These are phyloP conservation scores for Eupristina koningsbergeri DNA, from an alignment of 1,140 invertebrate genomes.

Conservation along the genomic window DNA sequence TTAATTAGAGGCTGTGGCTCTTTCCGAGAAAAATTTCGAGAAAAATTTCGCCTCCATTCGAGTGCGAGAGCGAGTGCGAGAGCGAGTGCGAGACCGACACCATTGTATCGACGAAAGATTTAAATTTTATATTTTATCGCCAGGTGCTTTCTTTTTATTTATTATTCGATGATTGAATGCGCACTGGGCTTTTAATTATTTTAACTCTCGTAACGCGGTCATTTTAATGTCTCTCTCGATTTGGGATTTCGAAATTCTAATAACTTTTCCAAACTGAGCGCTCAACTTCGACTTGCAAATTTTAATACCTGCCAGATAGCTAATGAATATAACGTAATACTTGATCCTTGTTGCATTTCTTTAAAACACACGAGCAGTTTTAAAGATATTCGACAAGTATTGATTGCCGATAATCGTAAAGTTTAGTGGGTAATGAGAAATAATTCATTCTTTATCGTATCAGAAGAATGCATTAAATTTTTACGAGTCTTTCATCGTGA, in stretches of 20 bases:
- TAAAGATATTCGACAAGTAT: not conserved
- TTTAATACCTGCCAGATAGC: not conserved
- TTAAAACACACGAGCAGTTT: not conserved
- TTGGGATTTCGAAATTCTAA: not conserved
- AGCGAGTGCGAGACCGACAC: no score
- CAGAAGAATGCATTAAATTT: not conserved
- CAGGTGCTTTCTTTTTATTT: no score
- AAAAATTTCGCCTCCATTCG: not conserved
- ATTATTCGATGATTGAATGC: no score
- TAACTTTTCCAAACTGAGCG: no score
- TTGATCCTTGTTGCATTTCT: not conserved
- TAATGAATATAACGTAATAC: not conserved
- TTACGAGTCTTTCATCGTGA: not conserved
- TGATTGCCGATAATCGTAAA: constrained; percentile 9
- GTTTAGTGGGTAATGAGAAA: not conserved
- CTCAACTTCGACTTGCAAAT: not conserved
- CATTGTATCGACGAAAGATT: no score
- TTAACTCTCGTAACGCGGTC: no score
- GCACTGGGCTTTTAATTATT: no score
- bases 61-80: no score
- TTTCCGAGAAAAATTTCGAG: not conserved
- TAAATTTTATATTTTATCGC: no score
- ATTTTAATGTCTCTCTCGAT: not conserved
- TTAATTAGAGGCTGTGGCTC: not conserved
- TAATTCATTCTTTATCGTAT: not conserved